These are phyloP conservation scores for Miichthys miiuy DNA, from an alignment of 2,797 vertebrate genomes.

Conservation along the genomic window DNA sequence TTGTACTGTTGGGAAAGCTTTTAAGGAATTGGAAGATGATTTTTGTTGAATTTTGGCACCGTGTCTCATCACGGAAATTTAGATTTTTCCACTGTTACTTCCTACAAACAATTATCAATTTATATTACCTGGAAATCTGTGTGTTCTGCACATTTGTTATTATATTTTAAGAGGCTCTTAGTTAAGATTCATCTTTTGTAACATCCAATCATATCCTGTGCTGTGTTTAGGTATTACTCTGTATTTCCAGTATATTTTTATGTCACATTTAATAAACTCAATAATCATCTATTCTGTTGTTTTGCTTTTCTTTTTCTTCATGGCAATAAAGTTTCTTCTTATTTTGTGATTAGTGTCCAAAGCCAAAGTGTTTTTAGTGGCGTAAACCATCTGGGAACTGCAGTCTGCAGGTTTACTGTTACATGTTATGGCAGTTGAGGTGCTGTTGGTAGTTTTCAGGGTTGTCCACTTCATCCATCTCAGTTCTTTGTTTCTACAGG, in stretches of 20 bases:
- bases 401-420: not conserved
- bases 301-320: no score
- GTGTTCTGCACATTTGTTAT: not conserved
- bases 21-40: not conserved
- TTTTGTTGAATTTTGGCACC: not conserved
- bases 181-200: not conserved
- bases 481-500: not conserved
- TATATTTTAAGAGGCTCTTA: not conserved
- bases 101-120: not conserved
- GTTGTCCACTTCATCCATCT: conserved; percentile 4
- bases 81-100: not conserved
- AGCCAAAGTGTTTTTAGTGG: no score
- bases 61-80: not conserved
- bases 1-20: not conserved
- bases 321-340: no score
- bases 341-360: no score
- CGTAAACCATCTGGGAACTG: no score
- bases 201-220: not conserved
- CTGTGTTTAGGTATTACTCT: not conserved
- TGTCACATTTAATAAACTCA: no score
- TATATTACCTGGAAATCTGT: not conserved
- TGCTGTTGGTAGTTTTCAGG: not conserved
- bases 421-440: not conserved
- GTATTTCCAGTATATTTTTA: no score
- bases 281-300: no score